Percentiles rank a stretch among this genome's conserved stretches.
Conservation (phyloP, 1,140 invertebrate species). For the Acyrthosiphon pisum region DNA sequence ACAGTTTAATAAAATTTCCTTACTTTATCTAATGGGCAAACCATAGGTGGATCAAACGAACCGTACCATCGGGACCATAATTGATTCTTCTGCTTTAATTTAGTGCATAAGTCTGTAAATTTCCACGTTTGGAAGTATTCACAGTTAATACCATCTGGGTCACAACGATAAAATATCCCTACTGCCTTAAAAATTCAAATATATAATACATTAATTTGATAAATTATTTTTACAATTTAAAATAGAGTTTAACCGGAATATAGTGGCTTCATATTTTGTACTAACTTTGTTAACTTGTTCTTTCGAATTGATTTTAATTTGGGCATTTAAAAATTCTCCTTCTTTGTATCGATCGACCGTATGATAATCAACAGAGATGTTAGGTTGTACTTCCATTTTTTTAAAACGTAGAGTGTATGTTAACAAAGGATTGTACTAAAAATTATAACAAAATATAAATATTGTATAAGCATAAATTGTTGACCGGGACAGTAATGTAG, state of each 20-base stretch:
- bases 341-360: background rate
- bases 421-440: background rate
- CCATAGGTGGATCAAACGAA: background rate
- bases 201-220: background rate
- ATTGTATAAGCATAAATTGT: too few relatives aligned
- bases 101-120: background rate
- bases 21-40: too few relatives aligned
- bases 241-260: too few relatives aligned
- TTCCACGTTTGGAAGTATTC: constrained; percentile 46
- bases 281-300: background rate
- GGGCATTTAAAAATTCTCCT: background rate
- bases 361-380: background rate
- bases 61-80: constrained; percentile 22
- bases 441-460: background rate
- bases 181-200: background rate
- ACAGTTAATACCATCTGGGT: constrained; percentile 40
- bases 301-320: background rate
- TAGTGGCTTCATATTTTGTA: background rate
- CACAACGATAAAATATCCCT: background rate
- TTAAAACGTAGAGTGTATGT: background rate
- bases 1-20: too few relatives aligned
- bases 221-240: too few relatives aligned
- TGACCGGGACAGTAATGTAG: too few relatives aligned
- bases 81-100: constrained; percentile 17
- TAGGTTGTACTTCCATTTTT: background rate